Percentiles rank a stretch among this genome's conserved stretches.
Evolutionary conservation across 2,113 vertebrate genomes (phyloP).

Genomic region (Solea senegalensis): DNA sequence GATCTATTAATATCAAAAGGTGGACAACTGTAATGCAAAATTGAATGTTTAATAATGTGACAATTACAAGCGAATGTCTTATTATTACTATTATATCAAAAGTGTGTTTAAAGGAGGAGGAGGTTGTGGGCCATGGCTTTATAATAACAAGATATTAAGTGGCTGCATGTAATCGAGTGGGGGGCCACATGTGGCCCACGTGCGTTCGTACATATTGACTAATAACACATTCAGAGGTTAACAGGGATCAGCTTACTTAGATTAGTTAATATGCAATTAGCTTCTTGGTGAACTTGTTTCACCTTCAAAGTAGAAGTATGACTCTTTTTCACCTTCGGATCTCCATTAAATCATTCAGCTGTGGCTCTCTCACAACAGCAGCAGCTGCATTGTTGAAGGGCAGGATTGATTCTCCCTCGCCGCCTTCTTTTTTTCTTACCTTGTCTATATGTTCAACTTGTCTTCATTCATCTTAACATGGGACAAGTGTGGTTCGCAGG

Average conservation of each 20-base stretch:
- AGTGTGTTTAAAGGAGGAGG: too few species aligned
- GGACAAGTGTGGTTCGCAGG: constrained; percentile 29
- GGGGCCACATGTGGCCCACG: too few species aligned
- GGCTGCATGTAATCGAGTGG: too few species aligned
- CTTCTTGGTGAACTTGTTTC: neutral
- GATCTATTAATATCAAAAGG: too few species aligned
- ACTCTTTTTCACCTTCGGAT: neutral
- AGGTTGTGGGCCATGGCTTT: too few species aligned
- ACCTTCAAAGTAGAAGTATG: neutral
- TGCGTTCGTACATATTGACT: too few species aligned
- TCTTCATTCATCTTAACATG: constrained; percentile 45
- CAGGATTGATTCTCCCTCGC: neutral
- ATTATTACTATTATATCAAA: too few species aligned
- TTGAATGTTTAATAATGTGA: too few species aligned
- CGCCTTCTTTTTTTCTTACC: neutral
- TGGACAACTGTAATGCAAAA: too few species aligned
- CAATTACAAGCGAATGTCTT: too few species aligned
- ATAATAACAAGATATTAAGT: too few species aligned
- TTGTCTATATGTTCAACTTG: neutral
- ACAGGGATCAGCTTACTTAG: neutral
- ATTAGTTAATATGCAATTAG: neutral
- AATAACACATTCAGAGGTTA: neutral
- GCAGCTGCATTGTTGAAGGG: constrained; percentile 5
- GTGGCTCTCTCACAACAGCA: neutral
- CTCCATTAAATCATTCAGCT: constrained; percentile 1